Evolutionary conservation across 2,113 vertebrate species (phyloP).

Genomic region (Poicephalus meyeri): DNA sequence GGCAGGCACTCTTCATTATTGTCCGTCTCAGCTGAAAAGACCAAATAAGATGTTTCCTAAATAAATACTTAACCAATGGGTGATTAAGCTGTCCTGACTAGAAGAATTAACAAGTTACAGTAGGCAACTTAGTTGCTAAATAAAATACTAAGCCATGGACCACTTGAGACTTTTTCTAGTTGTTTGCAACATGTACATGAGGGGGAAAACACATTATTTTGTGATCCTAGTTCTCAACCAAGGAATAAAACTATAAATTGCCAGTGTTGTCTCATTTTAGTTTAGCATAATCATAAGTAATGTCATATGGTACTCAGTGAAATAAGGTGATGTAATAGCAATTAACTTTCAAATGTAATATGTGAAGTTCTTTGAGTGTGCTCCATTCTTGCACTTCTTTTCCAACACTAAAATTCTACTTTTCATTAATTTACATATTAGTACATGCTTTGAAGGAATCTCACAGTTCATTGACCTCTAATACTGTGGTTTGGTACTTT

Average conservation of each 20-base stretch:
- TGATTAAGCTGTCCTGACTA: not conserved
- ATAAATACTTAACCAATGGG: not conserved
- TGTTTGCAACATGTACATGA: not conserved
- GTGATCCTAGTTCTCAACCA: not conserved
- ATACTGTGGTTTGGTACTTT: not conserved
- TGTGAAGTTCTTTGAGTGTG: not conserved
- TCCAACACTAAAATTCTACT: not conserved
- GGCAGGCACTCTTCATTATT: not conserved
- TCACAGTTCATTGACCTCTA: fast-evolving
- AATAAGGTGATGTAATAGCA: not conserved
- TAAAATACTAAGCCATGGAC: not conserved
- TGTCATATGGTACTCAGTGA: not conserved
- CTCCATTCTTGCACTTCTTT: not conserved
- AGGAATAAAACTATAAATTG: not conserved
- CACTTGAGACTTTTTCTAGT: not conserved
- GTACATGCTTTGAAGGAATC: not conserved
- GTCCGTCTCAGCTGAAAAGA: not conserved
- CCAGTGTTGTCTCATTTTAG: not conserved
- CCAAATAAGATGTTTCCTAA: not conserved
- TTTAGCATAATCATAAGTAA: not conserved
- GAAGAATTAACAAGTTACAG: not conserved
- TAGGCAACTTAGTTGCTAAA: not conserved
- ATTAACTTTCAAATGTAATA: not conserved
- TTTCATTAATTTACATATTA: not conserved
- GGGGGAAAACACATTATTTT: not conserved